Percentiles rank a stretch among this genome's conserved stretches.
phyloP scores from a whole-genome alignment of 53 echinoderm and acorn worm genomes.

The Temnopleurus reevesii region DNA sequence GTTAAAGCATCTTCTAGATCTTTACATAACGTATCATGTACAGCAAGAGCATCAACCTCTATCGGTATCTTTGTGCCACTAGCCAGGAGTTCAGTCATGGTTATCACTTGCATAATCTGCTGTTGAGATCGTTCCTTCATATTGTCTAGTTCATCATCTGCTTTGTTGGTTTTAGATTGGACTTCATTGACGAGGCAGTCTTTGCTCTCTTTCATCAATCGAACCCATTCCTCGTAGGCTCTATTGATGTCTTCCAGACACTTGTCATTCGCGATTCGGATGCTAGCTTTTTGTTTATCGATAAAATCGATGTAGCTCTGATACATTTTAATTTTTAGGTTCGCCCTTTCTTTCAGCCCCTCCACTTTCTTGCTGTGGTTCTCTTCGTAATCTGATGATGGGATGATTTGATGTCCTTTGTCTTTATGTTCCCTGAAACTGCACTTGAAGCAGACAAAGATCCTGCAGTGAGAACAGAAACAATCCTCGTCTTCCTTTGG shows the following conservation, averaged over 20 bases:
- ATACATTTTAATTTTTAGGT: background rate
- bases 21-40: slow-evolving; percentile 17
- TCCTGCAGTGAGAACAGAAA: slow-evolving; percentile 22
- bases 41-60: background rate
- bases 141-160: background rate
- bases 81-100: background rate
- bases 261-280: background rate
- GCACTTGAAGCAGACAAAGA: slow-evolving; percentile 19
- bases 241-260: background rate
- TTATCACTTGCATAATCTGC: background rate
- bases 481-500: background rate
- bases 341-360: background rate
- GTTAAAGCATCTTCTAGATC: background rate
- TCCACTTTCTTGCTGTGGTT: background rate
- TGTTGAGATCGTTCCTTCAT: background rate
- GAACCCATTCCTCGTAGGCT: background rate
- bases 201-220: background rate
- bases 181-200: background rate
- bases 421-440: background rate
- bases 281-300: background rate
- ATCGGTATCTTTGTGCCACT: background rate
- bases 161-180: background rate
- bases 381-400: background rate
- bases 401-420: background rate
- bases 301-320: background rate